A percentile compares a stretch with the other conserved stretches of the same genome.
Evolutionary conservation across 1,140 invertebrate species (phyloP).

Genomic region (Drosophila simulans): DNA sequence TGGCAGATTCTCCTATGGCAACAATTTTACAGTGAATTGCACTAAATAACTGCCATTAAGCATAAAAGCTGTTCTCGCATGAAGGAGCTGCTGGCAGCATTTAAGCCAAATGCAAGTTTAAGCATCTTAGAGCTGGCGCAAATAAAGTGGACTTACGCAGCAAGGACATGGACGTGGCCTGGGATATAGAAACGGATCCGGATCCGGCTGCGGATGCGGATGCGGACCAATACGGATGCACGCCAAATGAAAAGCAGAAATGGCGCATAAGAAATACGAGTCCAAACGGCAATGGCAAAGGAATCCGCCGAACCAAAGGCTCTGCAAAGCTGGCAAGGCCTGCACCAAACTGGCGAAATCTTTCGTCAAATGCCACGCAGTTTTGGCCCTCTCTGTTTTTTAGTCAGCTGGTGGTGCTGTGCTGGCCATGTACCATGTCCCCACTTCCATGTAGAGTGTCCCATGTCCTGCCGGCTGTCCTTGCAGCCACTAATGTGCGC

Average conservation of each 20-base stretch:
- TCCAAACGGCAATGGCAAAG: slow-evolving; percentile 2
- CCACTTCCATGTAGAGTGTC: slow-evolving; percentile 2
- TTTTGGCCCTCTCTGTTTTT: slow-evolving; percentile 20
- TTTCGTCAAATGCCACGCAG: slow-evolving; percentile 64
- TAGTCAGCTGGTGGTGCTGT: not conserved
- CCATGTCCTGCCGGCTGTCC: slow-evolving; percentile 12
- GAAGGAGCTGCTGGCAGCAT: slow-evolving; percentile 73
- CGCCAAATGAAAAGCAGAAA: slow-evolving; percentile 55
- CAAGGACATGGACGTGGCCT: slow-evolving; percentile 31
- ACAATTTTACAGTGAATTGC: slow-evolving; percentile 82
- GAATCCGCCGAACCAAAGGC: slow-evolving; percentile 7
- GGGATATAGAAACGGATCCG: slow-evolving; percentile 19
- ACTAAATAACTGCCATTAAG: slow-evolving; percentile 83
- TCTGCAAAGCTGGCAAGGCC: slow-evolving; percentile 41
- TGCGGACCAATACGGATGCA: slow-evolving; percentile 31
- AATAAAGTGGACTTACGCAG: slow-evolving; percentile 77
- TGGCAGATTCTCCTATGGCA: slow-evolving; percentile 67
- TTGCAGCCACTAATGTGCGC: slow-evolving; percentile 53
- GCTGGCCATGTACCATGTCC: slow-evolving; percentile 10
- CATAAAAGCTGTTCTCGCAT: slow-evolving; percentile 83
- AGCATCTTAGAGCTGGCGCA: slow-evolving; percentile 71
- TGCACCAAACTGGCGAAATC: slow-evolving; percentile 46
- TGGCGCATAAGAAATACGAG: slow-evolving; percentile 44
- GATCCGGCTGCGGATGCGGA: slow-evolving; percentile 13
- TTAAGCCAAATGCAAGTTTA: slow-evolving; percentile 82